These are phyloP conservation scores for Cephonodes hylas DNA, from an alignment of 2,888 invertebrate species.

Conservation along the genomic window DNA sequence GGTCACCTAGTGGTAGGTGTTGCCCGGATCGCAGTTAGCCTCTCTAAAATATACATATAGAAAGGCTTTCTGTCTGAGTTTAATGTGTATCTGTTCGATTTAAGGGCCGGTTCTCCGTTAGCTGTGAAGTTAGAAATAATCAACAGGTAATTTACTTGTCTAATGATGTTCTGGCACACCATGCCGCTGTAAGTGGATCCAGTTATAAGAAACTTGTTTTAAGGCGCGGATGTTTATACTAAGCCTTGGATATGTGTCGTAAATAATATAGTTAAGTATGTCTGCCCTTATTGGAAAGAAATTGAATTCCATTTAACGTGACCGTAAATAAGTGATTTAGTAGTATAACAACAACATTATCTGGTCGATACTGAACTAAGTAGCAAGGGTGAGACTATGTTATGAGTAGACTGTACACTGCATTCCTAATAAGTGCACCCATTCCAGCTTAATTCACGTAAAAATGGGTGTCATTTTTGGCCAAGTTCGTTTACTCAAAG, in stretches of 20 bases:
- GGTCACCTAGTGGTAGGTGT: conserved; percentile 56
- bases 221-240: background rate
- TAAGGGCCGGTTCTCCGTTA: conserved; percentile 40
- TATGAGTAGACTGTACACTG: too few species aligned
- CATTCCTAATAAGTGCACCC: too few species aligned
- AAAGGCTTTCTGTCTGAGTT: conserved; percentile 49
- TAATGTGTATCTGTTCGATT: conserved; percentile 38
- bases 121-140: conserved; percentile 37
- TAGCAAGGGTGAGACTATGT: too few species aligned
- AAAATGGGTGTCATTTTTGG: too few species aligned
- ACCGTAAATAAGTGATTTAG: background rate
- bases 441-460: too few species aligned
- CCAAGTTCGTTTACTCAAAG: too few species aligned
- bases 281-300: background rate
- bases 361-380: too few species aligned
- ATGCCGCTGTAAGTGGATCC: conserved; percentile 3
- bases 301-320: background rate
- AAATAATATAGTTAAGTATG: background rate
- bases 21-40: conserved; percentile 54
- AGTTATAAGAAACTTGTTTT: conserved; percentile 3
- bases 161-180: conserved; percentile 22
- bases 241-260: background rate
- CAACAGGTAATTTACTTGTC: conserved; percentile 35
- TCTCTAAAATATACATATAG: conserved; percentile 44
- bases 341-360: background rate